Evolutionary conservation across 2,797 vertebrate species (phyloP).

Genomic region (Triplophysa yarkandensis): DNA sequence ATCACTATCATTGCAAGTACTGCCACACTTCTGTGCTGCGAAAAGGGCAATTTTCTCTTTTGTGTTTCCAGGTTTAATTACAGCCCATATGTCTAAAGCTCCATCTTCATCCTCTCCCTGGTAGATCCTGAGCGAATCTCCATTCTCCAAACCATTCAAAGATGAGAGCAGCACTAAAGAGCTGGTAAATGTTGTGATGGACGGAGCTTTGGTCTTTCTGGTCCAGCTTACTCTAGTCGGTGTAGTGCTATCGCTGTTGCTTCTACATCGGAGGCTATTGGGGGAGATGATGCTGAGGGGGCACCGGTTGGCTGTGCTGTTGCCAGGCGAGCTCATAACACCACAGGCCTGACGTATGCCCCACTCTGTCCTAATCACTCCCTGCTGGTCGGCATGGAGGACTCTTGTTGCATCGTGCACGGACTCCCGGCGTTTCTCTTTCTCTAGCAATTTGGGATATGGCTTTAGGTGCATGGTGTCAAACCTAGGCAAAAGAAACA

Average conservation of each 20-base stretch:
- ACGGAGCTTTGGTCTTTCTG: constrained; percentile 69
- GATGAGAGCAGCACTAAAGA: constrained; percentile 58
- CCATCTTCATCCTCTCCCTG: constrained; percentile 76
- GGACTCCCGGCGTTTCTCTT: constrained; percentile 75
- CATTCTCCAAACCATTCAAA: constrained; percentile 53
- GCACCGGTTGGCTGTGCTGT: constrained; percentile 69
- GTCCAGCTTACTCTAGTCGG: constrained; percentile 35
- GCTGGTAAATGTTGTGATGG: constrained; percentile 48
- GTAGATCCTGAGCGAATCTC: constrained; percentile 68
- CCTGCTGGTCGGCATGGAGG: constrained; percentile 67
- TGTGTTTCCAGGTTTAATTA: constrained; percentile 95
- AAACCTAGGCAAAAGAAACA: constrained; percentile 68
- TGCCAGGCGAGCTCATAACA: constrained; percentile 51
- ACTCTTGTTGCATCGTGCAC: constrained; percentile 65
- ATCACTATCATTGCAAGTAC: constrained; percentile 37
- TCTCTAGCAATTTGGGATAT: constrained; percentile 81
- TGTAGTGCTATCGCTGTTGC: constrained; percentile 13
- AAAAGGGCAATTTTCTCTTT: constrained; percentile 97
- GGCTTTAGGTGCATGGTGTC: constrained; percentile 89
- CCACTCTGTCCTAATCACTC: constrained; percentile 68
- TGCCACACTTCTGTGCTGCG: constrained; percentile 78
- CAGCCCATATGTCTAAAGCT: constrained; percentile 84
- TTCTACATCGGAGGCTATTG: constrained; percentile 76
- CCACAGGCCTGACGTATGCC: constrained; percentile 64
- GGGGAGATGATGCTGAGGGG: constrained; percentile 80